Evolutionary conservation across 2,888 invertebrate genomes (phyloP).

Genomic region (Plagodis dolabraria): DNA sequence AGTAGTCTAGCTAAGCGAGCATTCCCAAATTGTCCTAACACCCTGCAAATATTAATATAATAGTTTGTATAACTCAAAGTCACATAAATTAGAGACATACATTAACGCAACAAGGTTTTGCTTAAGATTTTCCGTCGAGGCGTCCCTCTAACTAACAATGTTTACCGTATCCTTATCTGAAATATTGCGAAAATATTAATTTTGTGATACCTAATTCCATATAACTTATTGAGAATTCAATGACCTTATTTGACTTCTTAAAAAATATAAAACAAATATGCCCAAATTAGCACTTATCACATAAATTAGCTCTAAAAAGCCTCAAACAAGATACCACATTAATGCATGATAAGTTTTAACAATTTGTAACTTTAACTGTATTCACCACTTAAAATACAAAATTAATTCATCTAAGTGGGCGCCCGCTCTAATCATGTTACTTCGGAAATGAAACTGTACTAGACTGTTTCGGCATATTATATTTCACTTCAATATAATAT

Average conservation of each 20-base stretch:
- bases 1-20: too few relatives aligned
- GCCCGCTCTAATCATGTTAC: slow-evolving; percentile 8
- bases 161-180: too few relatives aligned
- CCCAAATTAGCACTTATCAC: not conserved
- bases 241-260: not conserved
- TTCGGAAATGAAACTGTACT: slow-evolving; percentile 17
- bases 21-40: too few relatives aligned
- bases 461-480: slow-evolving; percentile 4
- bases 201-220: too few relatives aligned
- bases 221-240: too few relatives aligned
- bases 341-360: slow-evolving; percentile 7
- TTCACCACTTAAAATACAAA: slow-evolving; percentile 4
- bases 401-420: slow-evolving; percentile 11
- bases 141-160: too few relatives aligned
- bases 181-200: too few relatives aligned
- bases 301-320: slow-evolving; percentile 6
- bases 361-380: slow-evolving; percentile 13
- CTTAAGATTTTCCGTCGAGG: too few relatives aligned
- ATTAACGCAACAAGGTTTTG: too few relatives aligned
- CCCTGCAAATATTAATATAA: too few relatives aligned
- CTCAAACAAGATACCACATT: slow-evolving; percentile 1
- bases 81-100: too few relatives aligned
- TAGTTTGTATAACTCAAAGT: too few relatives aligned
- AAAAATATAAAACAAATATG: not conserved
- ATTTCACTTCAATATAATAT: slow-evolving; percentile 8